Conservation (phyloP, 1,140 invertebrate genomes). For the Andrena cerasifolii region DNA sequence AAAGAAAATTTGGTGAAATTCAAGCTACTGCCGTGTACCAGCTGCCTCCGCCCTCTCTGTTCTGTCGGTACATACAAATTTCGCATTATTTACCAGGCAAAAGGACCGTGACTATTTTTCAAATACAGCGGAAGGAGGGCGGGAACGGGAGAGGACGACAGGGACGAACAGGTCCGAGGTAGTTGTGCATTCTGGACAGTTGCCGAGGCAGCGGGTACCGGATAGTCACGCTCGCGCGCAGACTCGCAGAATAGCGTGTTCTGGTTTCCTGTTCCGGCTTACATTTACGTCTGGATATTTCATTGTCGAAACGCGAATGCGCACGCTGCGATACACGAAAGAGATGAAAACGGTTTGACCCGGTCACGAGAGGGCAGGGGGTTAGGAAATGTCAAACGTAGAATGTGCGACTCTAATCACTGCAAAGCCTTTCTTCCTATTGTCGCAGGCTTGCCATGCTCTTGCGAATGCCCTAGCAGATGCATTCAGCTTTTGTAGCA, state of each 20-base stretch:
- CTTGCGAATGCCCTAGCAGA: background rate
- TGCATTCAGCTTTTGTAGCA: background rate
- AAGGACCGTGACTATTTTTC: slow-evolving; percentile 15
- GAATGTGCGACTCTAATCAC: background rate
- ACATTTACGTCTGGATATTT: slow-evolving; percentile 70
- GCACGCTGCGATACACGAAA: slow-evolving; percentile 52
- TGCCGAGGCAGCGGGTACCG: slow-evolving; percentile 19
- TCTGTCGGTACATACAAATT: background rate
- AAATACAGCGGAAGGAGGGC: background rate
- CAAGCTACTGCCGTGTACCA: background rate
- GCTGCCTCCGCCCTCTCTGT: background rate
- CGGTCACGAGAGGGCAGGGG: slow-evolving; percentile 28
- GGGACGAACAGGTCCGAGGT: slow-evolving; percentile 6
- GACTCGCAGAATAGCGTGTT: slow-evolving; percentile 50
- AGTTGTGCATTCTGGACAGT: slow-evolving; percentile 42
- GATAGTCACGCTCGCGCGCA: slow-evolving; percentile 45
- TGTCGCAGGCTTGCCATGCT: background rate
- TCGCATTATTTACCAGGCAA: background rate
- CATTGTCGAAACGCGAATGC: slow-evolving; percentile 68
- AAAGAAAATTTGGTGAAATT: background rate
- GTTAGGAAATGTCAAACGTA: background rate
- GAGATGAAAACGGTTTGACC: slow-evolving; percentile 68
- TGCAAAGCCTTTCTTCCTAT: background rate
- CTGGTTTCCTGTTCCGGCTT: slow-evolving; percentile 71
- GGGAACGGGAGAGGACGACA: background rate